Base-by-base conservation (phyloP, 2,888 invertebrate species). In the Ormyrus nitidulus region DNA sequence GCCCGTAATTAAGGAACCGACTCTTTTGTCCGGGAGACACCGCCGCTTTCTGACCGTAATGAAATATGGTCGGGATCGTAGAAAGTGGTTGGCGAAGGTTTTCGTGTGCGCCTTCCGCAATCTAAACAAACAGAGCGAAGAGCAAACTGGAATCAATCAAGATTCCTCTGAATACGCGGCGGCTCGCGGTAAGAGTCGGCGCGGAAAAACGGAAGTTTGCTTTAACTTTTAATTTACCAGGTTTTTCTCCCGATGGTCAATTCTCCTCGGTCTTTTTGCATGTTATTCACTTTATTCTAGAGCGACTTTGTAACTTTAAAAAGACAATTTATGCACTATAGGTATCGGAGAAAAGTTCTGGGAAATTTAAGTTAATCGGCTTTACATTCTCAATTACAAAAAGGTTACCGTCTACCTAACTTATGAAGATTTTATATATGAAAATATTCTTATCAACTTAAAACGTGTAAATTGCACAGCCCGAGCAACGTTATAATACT, bases 1-100 rank as follows among this genome's bases (percentile, higher is more conserved):
- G 48, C n/a, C 53, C 61, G 61, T 79, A 79, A 79, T 79, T 69
- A 70, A 70, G 58, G 54, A 70, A 56, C 58, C 58, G 79, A 58
- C 73, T 74, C 74, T 74, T 73, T 79, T 73, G 58, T 70, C 58
- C n/a, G 10, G 10, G 1, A 4, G 34, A 34, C 4, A 7, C 65
- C 13, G 19, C 51, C 19, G 10, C 51, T 71, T 65, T 34, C 46
- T 65, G 13, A 8, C 49, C 34, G 51, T 66, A 75, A 79, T 79
- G 65, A 75, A 75, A 75, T 75, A 79, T 74, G 73, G 53, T 65
- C 44, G 62, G 6, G 51, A 53, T 13, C 13, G 54, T 19, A 0
- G 34, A 34, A 3, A 34, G 19, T n/a, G 49, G 56, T 53, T 59
- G 59, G 75, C 75, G 75, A 71, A 71, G 70, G 56, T 44, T 13